These are phyloP conservation scores for Erebia palarica DNA, from an alignment of 2,888 invertebrate species.

Conservation along the genomic window DNA sequence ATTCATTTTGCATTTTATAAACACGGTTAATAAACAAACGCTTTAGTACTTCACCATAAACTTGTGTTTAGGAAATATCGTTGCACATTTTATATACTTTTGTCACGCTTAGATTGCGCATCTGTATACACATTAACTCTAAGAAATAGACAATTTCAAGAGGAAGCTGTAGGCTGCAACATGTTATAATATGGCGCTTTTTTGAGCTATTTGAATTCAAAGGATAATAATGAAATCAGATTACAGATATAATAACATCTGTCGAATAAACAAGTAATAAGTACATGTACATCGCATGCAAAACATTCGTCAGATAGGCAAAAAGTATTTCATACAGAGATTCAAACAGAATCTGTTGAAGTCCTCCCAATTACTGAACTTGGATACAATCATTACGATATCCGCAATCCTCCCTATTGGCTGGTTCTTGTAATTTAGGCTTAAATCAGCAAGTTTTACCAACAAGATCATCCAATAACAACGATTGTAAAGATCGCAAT, in stretches of 20 bases:
- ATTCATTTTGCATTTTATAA: slow-evolving; percentile 13
- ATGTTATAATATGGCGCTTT: neutral
- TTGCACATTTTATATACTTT: slow-evolving; percentile 4
- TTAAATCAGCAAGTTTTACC: neutral
- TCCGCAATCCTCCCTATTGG: neutral
- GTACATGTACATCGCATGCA: slow-evolving; percentile 20
- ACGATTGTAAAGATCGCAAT: neutral
- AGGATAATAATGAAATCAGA: slow-evolving; percentile 7
- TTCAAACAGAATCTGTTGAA: neutral
- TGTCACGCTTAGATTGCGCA: slow-evolving; percentile 22
- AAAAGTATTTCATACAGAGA: neutral
- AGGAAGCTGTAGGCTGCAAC: neutral
- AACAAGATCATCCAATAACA: neutral
- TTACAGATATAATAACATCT: slow-evolving; percentile 3
- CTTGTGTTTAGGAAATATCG: neutral
- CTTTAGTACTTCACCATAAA: slow-evolving; percentile 22
- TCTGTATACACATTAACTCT: slow-evolving; percentile 4
- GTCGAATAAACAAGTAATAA: slow-evolving; percentile 8
- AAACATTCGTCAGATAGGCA: slow-evolving; percentile 8
- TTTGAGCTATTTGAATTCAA: slow-evolving; percentile 6
- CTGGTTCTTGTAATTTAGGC: neutral
- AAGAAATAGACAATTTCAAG: neutral
- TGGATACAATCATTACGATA: neutral
- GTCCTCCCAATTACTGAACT: neutral
- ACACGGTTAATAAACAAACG: slow-evolving; percentile 25